Conservation (phyloP, 2,113 vertebrate genomes). For the Crotalus tigris region DNA sequence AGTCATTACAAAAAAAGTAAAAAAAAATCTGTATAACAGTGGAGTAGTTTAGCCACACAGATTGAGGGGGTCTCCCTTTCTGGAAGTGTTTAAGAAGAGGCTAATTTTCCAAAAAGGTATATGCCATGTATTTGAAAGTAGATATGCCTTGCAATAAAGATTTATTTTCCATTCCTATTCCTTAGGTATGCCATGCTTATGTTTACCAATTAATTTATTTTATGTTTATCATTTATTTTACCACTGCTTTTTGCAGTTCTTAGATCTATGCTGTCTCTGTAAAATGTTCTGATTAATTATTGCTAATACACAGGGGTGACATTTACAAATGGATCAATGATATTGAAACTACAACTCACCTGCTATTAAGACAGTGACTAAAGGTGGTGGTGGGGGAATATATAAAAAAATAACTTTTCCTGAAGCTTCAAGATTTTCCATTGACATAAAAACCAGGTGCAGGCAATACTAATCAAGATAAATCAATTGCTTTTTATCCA, state of each 20-base stretch:
- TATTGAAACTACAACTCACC: background rate
- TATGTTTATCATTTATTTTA: background rate
- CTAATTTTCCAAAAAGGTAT: background rate
- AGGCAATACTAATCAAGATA: background rate
- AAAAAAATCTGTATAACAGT: background rate
- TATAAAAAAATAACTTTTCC: background rate
- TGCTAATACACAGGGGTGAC: background rate
- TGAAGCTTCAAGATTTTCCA: background rate
- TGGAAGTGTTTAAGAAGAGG: background rate
- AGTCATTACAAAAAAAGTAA: background rate
- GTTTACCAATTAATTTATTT: background rate
- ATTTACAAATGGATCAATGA: background rate
- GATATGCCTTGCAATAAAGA: background rate
- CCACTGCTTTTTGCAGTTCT: background rate
- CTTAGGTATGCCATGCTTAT: background rate
- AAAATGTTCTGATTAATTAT: slow-evolving; percentile 1
- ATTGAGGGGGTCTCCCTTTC: background rate
- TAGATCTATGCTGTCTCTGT: background rate
- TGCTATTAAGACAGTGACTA: background rate
- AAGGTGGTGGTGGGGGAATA: background rate
- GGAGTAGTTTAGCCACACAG: background rate
- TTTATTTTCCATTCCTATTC: background rate
- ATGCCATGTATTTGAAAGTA: background rate
- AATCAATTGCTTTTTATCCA: background rate
- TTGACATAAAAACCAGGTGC: background rate